A percentile compares a stretch with the other conserved stretches of the same genome.
These are phyloP conservation scores for Andricus curvator DNA, from an alignment of 2,888 invertebrate genomes.

Conservation along the genomic window DNA sequence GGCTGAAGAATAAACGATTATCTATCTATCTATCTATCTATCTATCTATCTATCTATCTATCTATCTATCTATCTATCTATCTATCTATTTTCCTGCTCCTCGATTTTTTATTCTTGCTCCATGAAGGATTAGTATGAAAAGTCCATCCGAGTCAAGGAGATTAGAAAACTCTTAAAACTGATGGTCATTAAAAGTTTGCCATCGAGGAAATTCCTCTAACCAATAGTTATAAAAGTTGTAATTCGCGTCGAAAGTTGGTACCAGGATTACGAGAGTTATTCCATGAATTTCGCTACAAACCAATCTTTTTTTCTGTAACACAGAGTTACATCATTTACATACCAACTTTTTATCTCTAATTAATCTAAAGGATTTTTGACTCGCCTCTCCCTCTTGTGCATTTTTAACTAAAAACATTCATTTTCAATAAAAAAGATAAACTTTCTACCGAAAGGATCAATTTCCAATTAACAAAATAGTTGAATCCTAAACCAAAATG, in stretches of 20 bases:
- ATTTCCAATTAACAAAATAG: too few species aligned
- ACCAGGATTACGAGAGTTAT: constrained; percentile 27
- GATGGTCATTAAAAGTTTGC: constrained; percentile 7
- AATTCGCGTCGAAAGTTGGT: constrained; percentile 41
- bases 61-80: too few species aligned
- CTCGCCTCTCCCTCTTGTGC: too few species aligned
- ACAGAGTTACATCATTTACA: neutral
- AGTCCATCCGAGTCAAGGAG: neutral
- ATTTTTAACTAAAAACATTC: too few species aligned
- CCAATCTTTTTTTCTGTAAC: neutral
- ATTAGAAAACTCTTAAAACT: constrained; percentile 7
- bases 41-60: too few species aligned
- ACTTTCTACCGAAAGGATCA: too few species aligned
- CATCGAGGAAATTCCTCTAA: neutral
- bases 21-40: too few species aligned
- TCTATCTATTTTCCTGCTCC: neutral
- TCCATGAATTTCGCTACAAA: neutral
- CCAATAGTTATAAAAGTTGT: constrained; percentile 3
- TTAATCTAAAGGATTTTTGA: neutral
- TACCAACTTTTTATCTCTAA: neutral
- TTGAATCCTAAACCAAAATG: too few species aligned
- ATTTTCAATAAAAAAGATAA: too few species aligned
- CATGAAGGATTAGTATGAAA: neutral
- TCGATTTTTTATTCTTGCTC: neutral
- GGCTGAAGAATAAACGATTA: too few species aligned